Base-by-base conservation (phyloP, 2,888 invertebrate species). In the Nesidiocoris tenuis region DNA sequence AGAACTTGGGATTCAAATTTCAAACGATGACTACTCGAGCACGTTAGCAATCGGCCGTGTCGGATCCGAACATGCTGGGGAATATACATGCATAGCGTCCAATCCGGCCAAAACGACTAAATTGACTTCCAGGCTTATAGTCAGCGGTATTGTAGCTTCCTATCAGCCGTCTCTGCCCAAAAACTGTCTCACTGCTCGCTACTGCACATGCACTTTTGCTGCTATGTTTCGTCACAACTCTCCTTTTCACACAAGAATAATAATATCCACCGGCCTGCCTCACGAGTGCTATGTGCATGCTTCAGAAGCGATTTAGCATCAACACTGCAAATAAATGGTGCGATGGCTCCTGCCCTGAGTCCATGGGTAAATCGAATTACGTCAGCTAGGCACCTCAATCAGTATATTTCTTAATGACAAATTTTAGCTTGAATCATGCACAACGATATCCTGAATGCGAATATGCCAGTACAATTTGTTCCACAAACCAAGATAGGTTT, bases 91-190 rank as follows among this genome's bases (percentile, higher is more conserved):
- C 83, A 87, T 88, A 82, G 91, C 91, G 2, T 87, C 88, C 64
- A 91, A 91, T 82, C 88, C 89, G 75, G 91, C 90, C 77, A 90
- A 90, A 54, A 87, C 87, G 79, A 88, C 89, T 75, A 90, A 88
- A 82, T 89, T 88, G 80, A 89, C 88, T 39, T 88, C 90, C 16
- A 87, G 89, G 64, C 83, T 91, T 77, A 86, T 88, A 83, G 91
- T 91, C 75, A 89, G 90, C 87, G 91, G 91, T 91, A 88, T 76
- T 74, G 80, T 78, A 74, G 70, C 57, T 70, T 70, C 59, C 39
- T 59, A 72, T 65, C 57, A 24, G 64, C 65, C 39, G 39, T 39
- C 19, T 25, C 66, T 76, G 76, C 74, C 71, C 39, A 39, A 39
- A 72, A 67, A 76, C 74, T 74, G 71, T 74, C 76, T 76, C 77